Evolutionary conservation across 2,113 vertebrate genomes (phyloP).

Genomic region (Oreocharis arfaki): DNA sequence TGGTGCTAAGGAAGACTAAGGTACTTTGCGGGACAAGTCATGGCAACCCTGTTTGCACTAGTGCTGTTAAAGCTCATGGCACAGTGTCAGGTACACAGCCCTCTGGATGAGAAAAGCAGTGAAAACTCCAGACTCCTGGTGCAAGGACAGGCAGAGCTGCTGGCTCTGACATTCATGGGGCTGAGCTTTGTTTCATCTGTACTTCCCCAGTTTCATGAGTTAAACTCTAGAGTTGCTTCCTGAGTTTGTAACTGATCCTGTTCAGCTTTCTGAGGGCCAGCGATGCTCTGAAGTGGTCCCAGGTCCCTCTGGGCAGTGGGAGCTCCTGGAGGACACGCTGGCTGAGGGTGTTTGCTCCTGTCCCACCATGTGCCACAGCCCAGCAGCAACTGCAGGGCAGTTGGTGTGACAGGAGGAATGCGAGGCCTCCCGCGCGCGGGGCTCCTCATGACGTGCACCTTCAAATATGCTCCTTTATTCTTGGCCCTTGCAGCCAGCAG

Average conservation of each 20-base stretch:
- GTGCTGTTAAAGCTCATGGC: neutral
- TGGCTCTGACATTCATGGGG: accelerated
- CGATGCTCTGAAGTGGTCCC: accelerated
- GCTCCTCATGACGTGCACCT: neutral
- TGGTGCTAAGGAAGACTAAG: neutral
- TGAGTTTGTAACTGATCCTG: neutral
- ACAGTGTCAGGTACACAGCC: neutral
- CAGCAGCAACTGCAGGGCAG: neutral
- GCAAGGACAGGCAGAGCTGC: neutral
- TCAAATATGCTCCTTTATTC: neutral
- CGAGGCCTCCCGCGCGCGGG: neutral
- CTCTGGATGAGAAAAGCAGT: neutral
- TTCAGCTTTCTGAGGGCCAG: accelerated
- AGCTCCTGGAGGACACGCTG: accelerated
- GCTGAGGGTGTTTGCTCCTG: neutral
- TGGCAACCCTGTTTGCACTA: neutral
- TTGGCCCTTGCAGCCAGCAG: neutral
- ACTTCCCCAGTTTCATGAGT: neutral
- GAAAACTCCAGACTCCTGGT: neutral
- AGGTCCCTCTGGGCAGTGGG: accelerated
- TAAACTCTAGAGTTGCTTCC: neutral
- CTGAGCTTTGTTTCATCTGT: neutral
- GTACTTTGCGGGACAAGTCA: neutral
- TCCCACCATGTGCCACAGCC: neutral
- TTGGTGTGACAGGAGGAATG: neutral